A percentile compares a stretch with the other conserved stretches of the same genome.
Evolutionary conservation across 2,113 vertebrate species (phyloP).

Genomic region (Mandrillus leucophaeus): DNA sequence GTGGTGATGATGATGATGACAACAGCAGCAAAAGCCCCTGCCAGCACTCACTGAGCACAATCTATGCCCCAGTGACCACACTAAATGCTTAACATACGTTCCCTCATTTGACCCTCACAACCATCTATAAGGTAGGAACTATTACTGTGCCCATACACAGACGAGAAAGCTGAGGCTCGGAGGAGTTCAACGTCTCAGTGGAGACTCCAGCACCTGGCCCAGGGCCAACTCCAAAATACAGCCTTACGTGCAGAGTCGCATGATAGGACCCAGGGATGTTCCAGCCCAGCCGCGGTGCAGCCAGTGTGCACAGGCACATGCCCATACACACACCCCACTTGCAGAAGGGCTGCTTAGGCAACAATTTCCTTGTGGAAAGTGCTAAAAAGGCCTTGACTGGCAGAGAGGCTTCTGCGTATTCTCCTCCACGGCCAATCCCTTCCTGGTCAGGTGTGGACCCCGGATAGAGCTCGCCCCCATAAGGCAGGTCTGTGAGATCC

Average conservation of each 20-base stretch:
- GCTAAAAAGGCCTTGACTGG: not conserved
- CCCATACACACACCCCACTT: too few relatives aligned
- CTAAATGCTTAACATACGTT: not conserved
- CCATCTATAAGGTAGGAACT: not conserved
- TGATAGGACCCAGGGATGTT: not conserved
- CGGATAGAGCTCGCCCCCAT: too few relatives aligned
- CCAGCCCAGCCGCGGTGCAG: not conserved
- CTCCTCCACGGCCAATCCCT: not conserved
- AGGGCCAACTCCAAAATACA: not conserved
- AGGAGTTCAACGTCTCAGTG: not conserved
- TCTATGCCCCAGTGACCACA: not conserved
- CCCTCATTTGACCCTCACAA: not conserved
- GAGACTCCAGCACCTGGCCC: not conserved
- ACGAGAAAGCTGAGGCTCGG: not conserved
- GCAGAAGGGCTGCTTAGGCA: not conserved
- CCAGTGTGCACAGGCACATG: rapidly evolving
- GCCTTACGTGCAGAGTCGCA: not conserved
- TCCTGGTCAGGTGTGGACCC: not conserved
- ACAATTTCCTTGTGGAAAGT: not conserved
- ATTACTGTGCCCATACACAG: not conserved
- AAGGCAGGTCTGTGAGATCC: not conserved
- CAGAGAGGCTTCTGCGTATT: not conserved
- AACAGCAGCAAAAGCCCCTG: not conserved
- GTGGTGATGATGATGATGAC: not conserved
- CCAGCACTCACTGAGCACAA: not conserved